phyloP scores from a whole-genome alignment of 2,797 vertebrate genomes.

The Lophotriccus pileatus region DNA sequence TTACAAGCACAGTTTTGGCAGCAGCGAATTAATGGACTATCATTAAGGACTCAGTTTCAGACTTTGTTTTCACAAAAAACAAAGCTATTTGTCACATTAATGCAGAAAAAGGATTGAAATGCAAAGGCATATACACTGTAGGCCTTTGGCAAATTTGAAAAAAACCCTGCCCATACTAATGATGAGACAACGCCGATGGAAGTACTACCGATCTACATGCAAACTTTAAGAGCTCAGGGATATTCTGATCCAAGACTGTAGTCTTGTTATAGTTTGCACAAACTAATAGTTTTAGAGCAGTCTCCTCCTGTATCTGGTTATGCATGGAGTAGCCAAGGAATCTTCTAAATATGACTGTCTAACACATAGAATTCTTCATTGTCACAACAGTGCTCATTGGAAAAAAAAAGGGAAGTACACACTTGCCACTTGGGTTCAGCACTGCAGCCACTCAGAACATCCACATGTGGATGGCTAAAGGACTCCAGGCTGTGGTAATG shows the following conservation, averaged over 20 bases:
- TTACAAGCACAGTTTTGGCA: conserved; percentile 14
- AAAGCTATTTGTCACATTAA: neutral
- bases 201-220: neutral
- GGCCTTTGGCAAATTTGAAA: neutral
- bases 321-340: neutral
- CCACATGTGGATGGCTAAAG: neutral
- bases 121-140: neutral
- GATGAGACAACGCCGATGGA: neutral
- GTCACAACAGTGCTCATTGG: neutral
- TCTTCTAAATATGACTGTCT: neutral
- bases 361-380: neutral
- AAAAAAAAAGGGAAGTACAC: neutral
- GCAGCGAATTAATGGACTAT: conserved; percentile 1
- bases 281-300: neutral
- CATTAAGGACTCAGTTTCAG: conserved; percentile 1
- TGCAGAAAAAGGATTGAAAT: neutral
- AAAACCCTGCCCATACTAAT: neutral
- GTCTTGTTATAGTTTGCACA: neutral
- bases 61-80: neutral
- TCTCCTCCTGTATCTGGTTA: neutral
- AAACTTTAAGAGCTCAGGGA: neutral
- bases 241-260: neutral
- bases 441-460: neutral
- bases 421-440: neutral
- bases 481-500: neutral